These are phyloP conservation scores for Serripes groenlandicus DNA, from an alignment of 2,888 invertebrate species.

Conservation along the genomic window DNA sequence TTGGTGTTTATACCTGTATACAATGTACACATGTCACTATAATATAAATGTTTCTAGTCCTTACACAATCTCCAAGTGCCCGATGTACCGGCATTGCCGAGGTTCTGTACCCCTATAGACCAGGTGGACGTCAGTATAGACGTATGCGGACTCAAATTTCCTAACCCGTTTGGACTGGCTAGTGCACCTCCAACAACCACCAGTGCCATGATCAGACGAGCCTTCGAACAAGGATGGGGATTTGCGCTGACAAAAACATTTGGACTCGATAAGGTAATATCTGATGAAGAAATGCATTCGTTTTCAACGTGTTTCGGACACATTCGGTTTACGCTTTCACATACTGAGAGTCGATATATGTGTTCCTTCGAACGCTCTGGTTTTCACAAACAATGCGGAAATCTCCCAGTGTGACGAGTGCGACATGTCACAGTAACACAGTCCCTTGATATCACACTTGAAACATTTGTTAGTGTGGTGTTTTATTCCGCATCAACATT, in stretches of 20 bases:
- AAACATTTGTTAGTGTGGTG: too few species aligned
- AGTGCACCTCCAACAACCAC: slow-evolving; percentile 98
- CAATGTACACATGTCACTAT: too few species aligned
- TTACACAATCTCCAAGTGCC: slow-evolving; percentile 86
- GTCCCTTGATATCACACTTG: too few species aligned
- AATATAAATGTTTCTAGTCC: slow-evolving; percentile 74
- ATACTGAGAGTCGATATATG: too few species aligned
- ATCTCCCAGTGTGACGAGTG: too few species aligned
- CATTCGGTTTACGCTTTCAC: too few species aligned
- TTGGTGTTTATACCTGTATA: too few species aligned
- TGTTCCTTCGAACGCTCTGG: too few species aligned
- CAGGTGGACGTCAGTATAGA: slow-evolving; percentile 97
- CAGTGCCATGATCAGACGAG: slow-evolving; percentile 97
- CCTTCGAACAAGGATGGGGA: slow-evolving; percentile 98
- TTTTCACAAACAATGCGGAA: too few species aligned
- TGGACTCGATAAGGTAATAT: slow-evolving; percentile 93
- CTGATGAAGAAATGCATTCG: neutral
- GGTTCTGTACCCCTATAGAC: slow-evolving; percentile 97
- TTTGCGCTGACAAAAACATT: slow-evolving; percentile 99
- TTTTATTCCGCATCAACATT: too few species aligned
- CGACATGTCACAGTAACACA: too few species aligned
- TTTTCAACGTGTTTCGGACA: too few species aligned
- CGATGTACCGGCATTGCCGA: slow-evolving; percentile 92
- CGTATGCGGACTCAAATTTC: slow-evolving; percentile 96
- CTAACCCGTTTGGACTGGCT: slow-evolving; percentile 98